Conservation (phyloP, 35 echinoderm and acorn worm species). For the Acanthaster planci region DNA sequence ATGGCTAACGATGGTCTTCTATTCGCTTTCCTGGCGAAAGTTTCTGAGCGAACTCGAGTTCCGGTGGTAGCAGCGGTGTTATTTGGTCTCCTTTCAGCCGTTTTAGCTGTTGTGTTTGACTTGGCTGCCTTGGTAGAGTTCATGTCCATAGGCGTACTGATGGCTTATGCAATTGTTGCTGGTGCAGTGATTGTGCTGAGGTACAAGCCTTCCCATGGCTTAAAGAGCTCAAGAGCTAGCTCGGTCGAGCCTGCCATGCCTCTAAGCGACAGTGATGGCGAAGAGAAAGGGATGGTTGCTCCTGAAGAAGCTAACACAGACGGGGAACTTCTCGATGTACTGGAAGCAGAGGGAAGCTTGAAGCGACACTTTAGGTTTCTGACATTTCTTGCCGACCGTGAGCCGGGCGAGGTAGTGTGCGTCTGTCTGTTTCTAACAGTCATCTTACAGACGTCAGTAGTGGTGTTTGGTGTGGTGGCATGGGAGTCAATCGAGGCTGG, state of each 20-base stretch:
- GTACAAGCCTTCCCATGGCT: constrained; percentile 32
- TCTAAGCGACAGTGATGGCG: background rate
- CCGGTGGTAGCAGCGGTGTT: constrained; percentile 61
- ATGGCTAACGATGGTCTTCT: constrained; percentile 87
- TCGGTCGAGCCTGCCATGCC: background rate
- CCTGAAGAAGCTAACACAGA: background rate
- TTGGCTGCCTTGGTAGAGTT: constrained; percentile 78
- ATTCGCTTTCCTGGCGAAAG: constrained; percentile 48
- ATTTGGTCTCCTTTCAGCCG: constrained; percentile 42
- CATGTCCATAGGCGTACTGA: constrained; percentile 85
- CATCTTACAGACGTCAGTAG: background rate
- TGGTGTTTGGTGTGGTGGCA: constrained; percentile 6
- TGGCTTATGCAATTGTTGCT: constrained; percentile 72
- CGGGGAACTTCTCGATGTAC: background rate
- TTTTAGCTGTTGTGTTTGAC: constrained; percentile 57
- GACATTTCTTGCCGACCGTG: background rate
- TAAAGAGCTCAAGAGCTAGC: background rate
- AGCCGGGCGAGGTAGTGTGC: constrained; percentile 35
- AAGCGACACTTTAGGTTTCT: constrained; percentile 29
- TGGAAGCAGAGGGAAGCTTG: constrained; percentile 13
- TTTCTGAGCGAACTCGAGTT: constrained; percentile 54
- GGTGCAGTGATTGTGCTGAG: constrained; percentile 69
- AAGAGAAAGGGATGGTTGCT: background rate
- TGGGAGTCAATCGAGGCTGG: background rate
- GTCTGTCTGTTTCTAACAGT: constrained; percentile 35